Base-by-base conservation (phyloP, 2,113 vertebrate genomes). In the Periophthalmodon schlosseri region DNA sequence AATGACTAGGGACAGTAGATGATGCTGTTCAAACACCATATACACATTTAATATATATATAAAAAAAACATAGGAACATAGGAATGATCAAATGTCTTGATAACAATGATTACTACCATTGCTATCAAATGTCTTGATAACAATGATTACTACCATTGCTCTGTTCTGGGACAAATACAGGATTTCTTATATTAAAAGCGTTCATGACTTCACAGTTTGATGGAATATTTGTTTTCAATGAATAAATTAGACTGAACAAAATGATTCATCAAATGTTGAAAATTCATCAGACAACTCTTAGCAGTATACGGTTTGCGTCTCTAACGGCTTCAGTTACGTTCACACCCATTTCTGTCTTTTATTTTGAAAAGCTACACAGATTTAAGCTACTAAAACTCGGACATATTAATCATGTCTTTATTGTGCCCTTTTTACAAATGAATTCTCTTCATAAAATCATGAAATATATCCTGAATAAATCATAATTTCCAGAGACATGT, bases 401-500 rank as follows among this genome's bases (percentile, higher is more conserved):
- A 15, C 28, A 85, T 57, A 74, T 73, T 60, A 79, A 84, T 81
- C 44, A 67, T 57, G 63, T 83, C 16, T 81, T 64, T 8, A 69
- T 70, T 57, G 18, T 54, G 60, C 57, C 71, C 74, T 44, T 5
- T 36, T 28, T 79, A 65, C 70, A 70, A 74, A 75, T 72, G 39
- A 82, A 61, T 75, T 73, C 71, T 78, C 77, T 11, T 39, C 18
- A 86, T 44, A 2, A 7, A 10, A 57, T 50, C 70, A 72, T 71
- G 7, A 34, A 34, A 60, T 71, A 65, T 78, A 71, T 11, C 83
- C 20, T 82, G 78, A 50, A 72, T 28, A 75, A 66, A 33, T 78
- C 52, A 24, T 60, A 69, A 76, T 82, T 84, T 80, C 68, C 64
- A 69, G 39, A 47, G 20, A 15, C 80, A 90, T 86, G 75, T 87